Conservation (phyloP, 2,797 vertebrate genomes). For the Alectoris magna region DNA sequence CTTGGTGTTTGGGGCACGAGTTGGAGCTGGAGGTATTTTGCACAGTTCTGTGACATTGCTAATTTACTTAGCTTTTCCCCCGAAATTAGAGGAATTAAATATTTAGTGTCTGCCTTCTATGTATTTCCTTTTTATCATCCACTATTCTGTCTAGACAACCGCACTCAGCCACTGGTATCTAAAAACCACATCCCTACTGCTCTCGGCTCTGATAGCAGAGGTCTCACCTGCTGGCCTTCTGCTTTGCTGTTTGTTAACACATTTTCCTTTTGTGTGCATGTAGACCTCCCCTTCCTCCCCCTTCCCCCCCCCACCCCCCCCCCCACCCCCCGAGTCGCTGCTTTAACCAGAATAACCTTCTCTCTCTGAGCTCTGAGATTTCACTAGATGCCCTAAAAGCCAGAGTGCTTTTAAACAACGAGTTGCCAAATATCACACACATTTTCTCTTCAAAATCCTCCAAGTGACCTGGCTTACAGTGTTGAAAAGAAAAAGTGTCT, state of each 20-base stretch:
- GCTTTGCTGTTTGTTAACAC: neutral
- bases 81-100: slow-evolving; percentile 52
- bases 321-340: neutral
- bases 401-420: neutral
- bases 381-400: neutral
- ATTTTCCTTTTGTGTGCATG: neutral
- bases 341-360: slow-evolving; percentile 2
- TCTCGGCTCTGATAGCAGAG: neutral
- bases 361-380: fast-evolving
- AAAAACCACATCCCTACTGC: neutral
- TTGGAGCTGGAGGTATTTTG: neutral
- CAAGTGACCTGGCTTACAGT: neutral
- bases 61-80: neutral
- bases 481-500: neutral
- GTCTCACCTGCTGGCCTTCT: slow-evolving; percentile 19
- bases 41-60: neutral
- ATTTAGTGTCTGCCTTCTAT: slow-evolving; percentile 33
- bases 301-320: too few species aligned
- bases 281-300: neutral
- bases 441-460: neutral
- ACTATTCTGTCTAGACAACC: slow-evolving; percentile 56
- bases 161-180: neutral
- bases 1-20: neutral
- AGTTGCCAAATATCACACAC: neutral
- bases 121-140: neutral